These are phyloP conservation scores for Pheosia tremula DNA, from an alignment of 2,888 invertebrate genomes.

Conservation along the genomic window DNA sequence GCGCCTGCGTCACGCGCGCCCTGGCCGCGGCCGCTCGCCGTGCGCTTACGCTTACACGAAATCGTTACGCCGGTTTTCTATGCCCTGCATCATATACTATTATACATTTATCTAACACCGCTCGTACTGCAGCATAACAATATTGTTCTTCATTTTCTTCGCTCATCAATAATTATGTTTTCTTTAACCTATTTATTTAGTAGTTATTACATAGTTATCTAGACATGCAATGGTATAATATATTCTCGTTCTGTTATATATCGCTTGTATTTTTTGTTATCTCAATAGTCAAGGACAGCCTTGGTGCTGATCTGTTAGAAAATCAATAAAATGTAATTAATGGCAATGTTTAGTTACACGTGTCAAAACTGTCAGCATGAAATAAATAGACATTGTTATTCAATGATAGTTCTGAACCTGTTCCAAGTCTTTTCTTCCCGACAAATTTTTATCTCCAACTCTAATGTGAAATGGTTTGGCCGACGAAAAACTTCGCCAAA, in stretches of 20 bases:
- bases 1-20: slow-evolving; percentile 73
- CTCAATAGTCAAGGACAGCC: not conserved
- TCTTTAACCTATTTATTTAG: no score
- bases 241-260: not conserved
- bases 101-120: slow-evolving; percentile 8
- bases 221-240: not conserved
- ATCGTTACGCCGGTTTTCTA: slow-evolving; percentile 61
- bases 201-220: not conserved
- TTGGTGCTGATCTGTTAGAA: not conserved
- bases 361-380: slow-evolving; percentile 5
- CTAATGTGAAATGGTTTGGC: not conserved
- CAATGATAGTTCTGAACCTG: slow-evolving; percentile 2
- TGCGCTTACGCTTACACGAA: slow-evolving; percentile 76
- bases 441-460: not conserved
- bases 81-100: slow-evolving; percentile 46
- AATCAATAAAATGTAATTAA: not conserved
- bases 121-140: not conserved
- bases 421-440: not conserved
- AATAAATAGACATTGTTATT: not conserved
- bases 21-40: slow-evolving; percentile 57
- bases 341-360: slow-evolving; percentile 4
- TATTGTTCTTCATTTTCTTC: not conserved
- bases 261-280: not conserved
- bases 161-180: no score
- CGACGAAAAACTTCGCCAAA: not conserved